Percentiles rank a stretch among this genome's conserved stretches.
Evolutionary conservation across 2,888 invertebrate genomes (phyloP).

Genomic region (Pristionchus entomophagus): DNA sequence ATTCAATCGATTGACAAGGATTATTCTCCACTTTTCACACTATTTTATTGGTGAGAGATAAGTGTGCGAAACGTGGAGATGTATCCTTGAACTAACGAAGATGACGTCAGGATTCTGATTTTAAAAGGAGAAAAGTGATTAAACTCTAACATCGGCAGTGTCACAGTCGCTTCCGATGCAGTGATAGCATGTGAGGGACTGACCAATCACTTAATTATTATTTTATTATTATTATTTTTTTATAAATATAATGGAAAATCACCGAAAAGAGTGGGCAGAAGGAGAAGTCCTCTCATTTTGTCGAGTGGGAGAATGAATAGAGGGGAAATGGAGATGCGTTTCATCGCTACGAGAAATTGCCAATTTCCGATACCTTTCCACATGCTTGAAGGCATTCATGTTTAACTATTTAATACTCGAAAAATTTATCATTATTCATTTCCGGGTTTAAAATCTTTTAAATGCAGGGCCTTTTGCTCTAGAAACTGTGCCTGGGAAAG

Average conservation of each 20-base stretch:
- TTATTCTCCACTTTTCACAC: background rate
- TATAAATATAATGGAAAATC: background rate
- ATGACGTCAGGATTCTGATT: no score
- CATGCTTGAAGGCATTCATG: no score
- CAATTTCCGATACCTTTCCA: no score
- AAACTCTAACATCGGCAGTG: background rate
- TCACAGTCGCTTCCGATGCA: constrained; percentile 9
- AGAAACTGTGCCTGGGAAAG: no score
- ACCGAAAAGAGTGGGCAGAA: background rate
- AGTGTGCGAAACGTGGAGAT: background rate
- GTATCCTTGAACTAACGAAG: background rate
- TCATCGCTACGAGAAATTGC: background rate
- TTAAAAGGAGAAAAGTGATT: background rate
- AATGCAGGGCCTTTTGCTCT: no score
- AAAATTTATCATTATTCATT: no score
- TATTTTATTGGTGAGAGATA: background rate
- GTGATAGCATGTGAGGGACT: background rate
- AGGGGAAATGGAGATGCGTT: background rate
- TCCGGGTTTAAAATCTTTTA: no score
- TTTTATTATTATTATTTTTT: no score
- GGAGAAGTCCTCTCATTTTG: background rate
- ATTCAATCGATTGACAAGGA: no score
- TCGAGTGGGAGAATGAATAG: background rate
- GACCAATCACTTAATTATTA: background rate
- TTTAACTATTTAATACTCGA: no score